A percentile compares a stretch with the other conserved stretches of the same genome.
Evolutionary conservation across 2,888 invertebrate species (phyloP).

Genomic region (Synergus japonicus): DNA sequence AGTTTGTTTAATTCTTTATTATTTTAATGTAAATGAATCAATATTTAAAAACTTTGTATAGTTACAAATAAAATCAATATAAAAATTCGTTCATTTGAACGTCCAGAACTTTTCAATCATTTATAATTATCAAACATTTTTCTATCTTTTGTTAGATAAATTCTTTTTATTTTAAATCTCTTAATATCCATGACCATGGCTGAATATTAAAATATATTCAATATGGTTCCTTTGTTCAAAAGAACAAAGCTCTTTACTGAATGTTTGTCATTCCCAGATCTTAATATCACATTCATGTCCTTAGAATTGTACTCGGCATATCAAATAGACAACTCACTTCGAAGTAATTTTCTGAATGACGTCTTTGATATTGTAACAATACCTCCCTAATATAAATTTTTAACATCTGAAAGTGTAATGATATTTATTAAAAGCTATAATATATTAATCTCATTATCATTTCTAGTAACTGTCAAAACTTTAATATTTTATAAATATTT

Average conservation of each 20-base stretch:
- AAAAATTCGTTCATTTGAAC: too few species aligned
- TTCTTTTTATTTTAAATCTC: background rate
- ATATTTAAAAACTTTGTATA: too few species aligned
- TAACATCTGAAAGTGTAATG: background rate
- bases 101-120: too few species aligned
- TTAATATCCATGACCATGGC: background rate
- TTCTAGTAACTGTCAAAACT: background rate
- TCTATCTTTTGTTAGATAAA: background rate
- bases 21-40: too few species aligned
- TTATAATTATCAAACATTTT: background rate
- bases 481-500: background rate
- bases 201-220: background rate
- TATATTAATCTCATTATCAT: background rate
- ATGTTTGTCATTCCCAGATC: slow-evolving; percentile 33
- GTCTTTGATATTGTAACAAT: slow-evolving; percentile 10
- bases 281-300: slow-evolving; percentile 33
- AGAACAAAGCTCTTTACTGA: slow-evolving; percentile 33
- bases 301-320: slow-evolving; percentile 39
- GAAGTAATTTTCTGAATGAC: slow-evolving; percentile 29
- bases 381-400: background rate
- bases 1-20: too few species aligned
- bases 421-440: background rate
- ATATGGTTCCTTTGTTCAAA: slow-evolving; percentile 16
- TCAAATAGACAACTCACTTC: slow-evolving; percentile 36
- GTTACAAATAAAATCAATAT: too few species aligned